Conservation (phyloP, 2,113 vertebrate species). For the Dolichallabes microphthalmus region DNA sequence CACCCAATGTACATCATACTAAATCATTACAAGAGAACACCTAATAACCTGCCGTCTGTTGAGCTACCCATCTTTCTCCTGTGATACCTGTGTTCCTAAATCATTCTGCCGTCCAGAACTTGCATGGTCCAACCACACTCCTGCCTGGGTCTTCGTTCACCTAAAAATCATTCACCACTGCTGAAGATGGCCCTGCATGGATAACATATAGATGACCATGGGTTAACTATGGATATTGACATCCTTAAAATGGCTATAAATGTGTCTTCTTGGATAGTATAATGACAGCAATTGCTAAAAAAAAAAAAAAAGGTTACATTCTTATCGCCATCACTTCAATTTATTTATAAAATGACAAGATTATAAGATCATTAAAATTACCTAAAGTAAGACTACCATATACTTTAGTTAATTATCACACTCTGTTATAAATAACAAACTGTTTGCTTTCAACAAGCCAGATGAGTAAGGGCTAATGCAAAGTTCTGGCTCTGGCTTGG, state of each 20-base stretch:
- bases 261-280: neutral
- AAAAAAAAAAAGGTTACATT: neutral
- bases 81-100: neutral
- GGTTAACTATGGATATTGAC: neutral
- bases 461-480: neutral
- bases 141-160: neutral
- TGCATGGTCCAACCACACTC: too few relatives aligned
- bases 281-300: neutral
- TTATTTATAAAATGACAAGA: neutral
- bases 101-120: neutral
- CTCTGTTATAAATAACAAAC: too few relatives aligned
- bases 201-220: neutral
- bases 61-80: neutral
- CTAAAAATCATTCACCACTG: neutral
- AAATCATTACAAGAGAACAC: neutral
- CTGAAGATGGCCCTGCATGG: neutral
- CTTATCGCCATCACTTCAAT: neutral
- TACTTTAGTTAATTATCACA: neutral
- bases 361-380: too few relatives aligned
- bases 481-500: neutral
- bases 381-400: too few relatives aligned
- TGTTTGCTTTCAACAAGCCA: neutral
- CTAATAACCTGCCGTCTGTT: neutral
- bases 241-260: neutral
- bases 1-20: neutral